Base-by-base conservation (phyloP, 2,888 invertebrate genomes). In the Synergus laeviventris region DNA sequence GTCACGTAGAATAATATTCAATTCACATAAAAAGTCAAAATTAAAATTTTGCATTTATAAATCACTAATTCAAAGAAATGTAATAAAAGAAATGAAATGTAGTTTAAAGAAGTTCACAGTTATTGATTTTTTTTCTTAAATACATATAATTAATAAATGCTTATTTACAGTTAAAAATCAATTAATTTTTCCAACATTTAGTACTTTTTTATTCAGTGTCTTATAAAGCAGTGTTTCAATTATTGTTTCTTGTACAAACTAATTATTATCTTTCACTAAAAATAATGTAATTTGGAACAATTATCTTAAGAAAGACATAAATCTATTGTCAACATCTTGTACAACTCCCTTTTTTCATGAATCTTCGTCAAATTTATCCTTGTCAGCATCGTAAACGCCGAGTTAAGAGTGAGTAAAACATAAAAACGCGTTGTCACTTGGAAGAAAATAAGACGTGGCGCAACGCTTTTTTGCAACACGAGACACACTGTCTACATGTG, bases 361-460 rank as follows among this genome's bases (percentile, higher is more conserved):
- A 49, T 70, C 70, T 70, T 49, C n/a, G 70, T 49, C 45, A 49
- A 31, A 45, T 45, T 45, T 16, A 70, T 49, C 70, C 70, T 24
- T 45, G 70, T 49, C 45, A 70, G 45, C 45, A 49, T 70, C 31
- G 70, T 49, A 70, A 49, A 45, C 31, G 70, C n/a, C 70, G 24
- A 42, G 70, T 31, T 45, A 14, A 45, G 45, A n/a, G 45, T 31
- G 45, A 49, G 31, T n/a, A 21, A 70, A 31, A 24, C 66, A 42
- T 66, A 66, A 70, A 70, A 49, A 49, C 3, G 24, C 49, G 49
- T 49, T 70, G 49, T 49, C 49, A 70, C 45, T 45, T 31, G n/a
- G 16, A 49, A 49, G 59, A 21, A 24, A 24, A 59, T 24, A 59
- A 59, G 70, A 70, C 49, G 31, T 70, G 4, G 31, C 24, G 49